Base-by-base conservation (phyloP, 2,797 vertebrate species). In the Phrynocephalus guinanensis region DNA sequence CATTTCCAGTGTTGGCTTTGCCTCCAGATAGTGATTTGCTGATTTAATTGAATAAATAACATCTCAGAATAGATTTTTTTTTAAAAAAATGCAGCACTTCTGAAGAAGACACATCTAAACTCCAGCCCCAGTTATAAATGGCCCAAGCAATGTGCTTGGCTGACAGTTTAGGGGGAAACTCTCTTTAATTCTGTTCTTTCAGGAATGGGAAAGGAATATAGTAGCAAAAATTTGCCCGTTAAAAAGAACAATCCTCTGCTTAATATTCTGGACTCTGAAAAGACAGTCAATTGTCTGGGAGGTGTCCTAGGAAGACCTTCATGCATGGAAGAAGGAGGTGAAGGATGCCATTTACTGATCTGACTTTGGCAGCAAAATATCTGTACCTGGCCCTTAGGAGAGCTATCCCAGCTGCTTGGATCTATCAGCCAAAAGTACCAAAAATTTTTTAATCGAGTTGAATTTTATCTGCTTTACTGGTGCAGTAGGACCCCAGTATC, bases 31-130 rank as follows among this genome's bases (percentile, higher is more conserved):
- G 77, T 68, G 30, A 48, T 90, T 86, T 26, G 73, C 60, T 28
- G 16, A n/a, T 70, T 90, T 89, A 93, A 86, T 73, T 1, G 13
- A 83, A 84, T 84, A 79, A 89, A 90, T 10, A 83, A 70, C 84
- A 48, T 20, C 20, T 73, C 50, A 33, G 82, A 75, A 52, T 77
- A 70, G 20, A 13, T 79, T 6, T 9, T 52, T 52, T 20, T 63
- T 10, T 67, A 7, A 63, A 1, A 7, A 63, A 1, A 30, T 30
- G 24, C 26, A 50, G 84, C 79, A 68, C 38, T 84, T 68, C 76
- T 52, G 22, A n/a, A 38, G 52, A 52, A 56, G 33, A 26, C 16
- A 16, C 24, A 67, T 63, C 75, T 50, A 67, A 75, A 38, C 68
- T 50, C 24, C 26, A 72, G 26, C 26, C 20, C 28, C 33, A 66